A percentile compares a stretch with the other conserved stretches of the same genome.
These are phyloP conservation scores for Melanerpes aurifrons DNA, from an alignment of 2,113 vertebrate species.

Conservation along the genomic window DNA sequence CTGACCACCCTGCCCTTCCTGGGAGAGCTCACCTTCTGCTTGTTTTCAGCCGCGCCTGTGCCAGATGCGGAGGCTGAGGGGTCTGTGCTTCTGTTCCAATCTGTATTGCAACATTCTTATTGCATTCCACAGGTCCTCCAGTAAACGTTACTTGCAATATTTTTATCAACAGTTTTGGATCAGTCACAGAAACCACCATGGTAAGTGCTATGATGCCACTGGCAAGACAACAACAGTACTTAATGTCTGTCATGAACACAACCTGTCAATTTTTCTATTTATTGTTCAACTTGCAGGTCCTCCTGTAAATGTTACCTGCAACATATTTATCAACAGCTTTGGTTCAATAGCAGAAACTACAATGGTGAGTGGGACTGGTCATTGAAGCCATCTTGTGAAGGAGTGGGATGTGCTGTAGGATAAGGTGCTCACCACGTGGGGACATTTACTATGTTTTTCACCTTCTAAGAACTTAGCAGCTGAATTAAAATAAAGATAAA, in stretches of 20 bases:
- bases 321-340: conserved; percentile 99
- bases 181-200: conserved; percentile 97
- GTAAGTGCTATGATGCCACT: conserved; percentile 85
- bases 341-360: conserved; percentile 99
- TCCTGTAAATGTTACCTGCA: conserved; percentile 99
- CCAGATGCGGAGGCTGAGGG: conserved; percentile 73
- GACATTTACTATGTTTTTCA: conserved; percentile 12
- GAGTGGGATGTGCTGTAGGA: conserved; percentile 58
- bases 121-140: conserved; percentile 93
- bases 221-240: conserved; percentile 79
- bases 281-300: conserved; percentile 96
- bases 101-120: conserved; percentile 89
- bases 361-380: conserved; percentile 93
- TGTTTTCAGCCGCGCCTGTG: conserved; percentile 72
- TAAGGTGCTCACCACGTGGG: neutral
- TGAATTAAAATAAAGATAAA: neutral
- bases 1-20: neutral
- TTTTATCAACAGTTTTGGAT: conserved; percentile 99
- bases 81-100: conserved; percentile 75
- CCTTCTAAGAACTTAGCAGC: neutral
- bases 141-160: conserved; percentile 99
- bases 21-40: conserved; percentile 68
- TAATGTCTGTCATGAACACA: conserved; percentile 79
- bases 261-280: conserved; percentile 91
- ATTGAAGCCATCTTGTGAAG: conserved; percentile 86